Evolutionary conservation across 2,888 invertebrate species (phyloP).

Genomic region (Lasiommata megera): DNA sequence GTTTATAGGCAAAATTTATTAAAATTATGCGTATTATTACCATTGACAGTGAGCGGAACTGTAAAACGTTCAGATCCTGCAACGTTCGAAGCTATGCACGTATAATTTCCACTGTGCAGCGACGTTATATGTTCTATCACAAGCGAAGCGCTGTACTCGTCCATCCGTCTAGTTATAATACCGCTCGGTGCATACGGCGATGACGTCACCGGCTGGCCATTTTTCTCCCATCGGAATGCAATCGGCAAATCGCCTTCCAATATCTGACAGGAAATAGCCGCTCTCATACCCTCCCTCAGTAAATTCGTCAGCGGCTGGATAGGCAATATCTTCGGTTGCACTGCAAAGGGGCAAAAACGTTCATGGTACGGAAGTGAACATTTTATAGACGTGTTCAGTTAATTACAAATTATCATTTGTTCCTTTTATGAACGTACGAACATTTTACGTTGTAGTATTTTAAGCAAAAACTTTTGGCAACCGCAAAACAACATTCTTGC

Average conservation of each 20-base stretch:
- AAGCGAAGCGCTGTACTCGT: constrained; percentile 92
- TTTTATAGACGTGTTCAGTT: neutral
- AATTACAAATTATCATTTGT: neutral
- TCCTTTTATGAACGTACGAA: neutral
- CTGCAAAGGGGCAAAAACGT: constrained; percentile 63
- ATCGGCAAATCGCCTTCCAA: constrained; percentile 96
- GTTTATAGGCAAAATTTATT: too few relatives aligned
- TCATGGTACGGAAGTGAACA: neutral
- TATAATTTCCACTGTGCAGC: constrained; percentile 93
- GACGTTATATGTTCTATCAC: constrained; percentile 93
- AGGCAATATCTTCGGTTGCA: constrained; percentile 92
- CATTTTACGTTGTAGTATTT: constrained; percentile 9
- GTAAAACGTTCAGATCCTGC: constrained; percentile 90
- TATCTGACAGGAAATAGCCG: constrained; percentile 94
- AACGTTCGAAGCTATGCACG: constrained; percentile 94
- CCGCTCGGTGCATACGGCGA: constrained; percentile 79
- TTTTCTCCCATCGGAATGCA: constrained; percentile 94
- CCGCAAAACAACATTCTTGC: constrained; percentile 20
- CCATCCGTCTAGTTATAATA: constrained; percentile 81
- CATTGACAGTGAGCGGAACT: constrained; percentile 91
- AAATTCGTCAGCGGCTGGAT: constrained; percentile 91
- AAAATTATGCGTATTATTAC: constrained; percentile 60
- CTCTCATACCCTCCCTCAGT: constrained; percentile 91
- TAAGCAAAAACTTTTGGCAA: constrained; percentile 5
- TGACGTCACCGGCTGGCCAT: constrained; percentile 88